phyloP scores from a whole-genome alignment of 2,797 vertebrate species.

The Lithobates sylvaticus region DNA sequence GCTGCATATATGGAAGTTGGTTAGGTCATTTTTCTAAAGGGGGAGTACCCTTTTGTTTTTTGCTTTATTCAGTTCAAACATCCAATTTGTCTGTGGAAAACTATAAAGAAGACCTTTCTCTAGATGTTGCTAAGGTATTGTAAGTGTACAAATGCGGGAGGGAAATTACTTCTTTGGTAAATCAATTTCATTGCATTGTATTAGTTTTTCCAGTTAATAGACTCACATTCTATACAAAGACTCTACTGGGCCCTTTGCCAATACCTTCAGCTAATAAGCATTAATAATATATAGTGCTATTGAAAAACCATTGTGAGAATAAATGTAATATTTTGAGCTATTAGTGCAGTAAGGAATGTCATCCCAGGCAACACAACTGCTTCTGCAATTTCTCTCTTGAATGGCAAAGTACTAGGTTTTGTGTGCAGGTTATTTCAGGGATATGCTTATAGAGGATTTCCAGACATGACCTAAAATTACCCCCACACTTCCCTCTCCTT shows the following conservation, averaged over 20 bases:
- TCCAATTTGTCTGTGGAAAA: neutral
- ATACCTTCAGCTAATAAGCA: slow-evolving; percentile 55
- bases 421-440: neutral
- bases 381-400: neutral
- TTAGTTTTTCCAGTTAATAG: neutral
- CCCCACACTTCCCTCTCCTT: too few relatives aligned
- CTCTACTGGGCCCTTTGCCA: neutral
- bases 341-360: neutral
- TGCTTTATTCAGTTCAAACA: too few relatives aligned
- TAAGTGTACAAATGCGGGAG: neutral
- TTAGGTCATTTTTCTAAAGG: too few relatives aligned
- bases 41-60: too few relatives aligned
- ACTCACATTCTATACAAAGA: neutral
- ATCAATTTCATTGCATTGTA: neutral
- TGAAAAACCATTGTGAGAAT: neutral
- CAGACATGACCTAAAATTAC: neutral
- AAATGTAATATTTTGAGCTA: neutral
- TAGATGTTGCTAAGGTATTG: neutral
- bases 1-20: too few relatives aligned
- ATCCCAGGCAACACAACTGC: neutral
- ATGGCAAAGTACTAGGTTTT: neutral
- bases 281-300: slow-evolving; percentile 31
- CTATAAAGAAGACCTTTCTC: neutral
- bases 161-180: neutral
- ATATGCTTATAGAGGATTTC: neutral